These are phyloP conservation scores for Motacilla alba DNA, from an alignment of 2,113 vertebrate species.

Conservation along the genomic window DNA sequence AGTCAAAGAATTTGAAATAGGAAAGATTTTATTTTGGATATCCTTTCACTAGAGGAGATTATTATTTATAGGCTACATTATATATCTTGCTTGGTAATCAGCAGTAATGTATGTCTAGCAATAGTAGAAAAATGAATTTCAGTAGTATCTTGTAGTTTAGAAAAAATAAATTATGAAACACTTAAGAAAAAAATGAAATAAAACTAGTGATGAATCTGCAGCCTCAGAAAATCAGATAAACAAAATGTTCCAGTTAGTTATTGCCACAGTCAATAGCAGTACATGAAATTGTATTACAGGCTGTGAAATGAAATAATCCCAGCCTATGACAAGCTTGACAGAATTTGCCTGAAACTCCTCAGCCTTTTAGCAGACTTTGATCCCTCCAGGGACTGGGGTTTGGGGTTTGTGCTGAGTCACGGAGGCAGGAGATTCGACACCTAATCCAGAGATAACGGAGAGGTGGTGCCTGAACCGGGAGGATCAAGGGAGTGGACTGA, in stretches of 20 bases:
- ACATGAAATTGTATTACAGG: constrained; percentile 70
- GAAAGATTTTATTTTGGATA: constrained; percentile 40
- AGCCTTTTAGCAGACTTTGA: constrained; percentile 33
- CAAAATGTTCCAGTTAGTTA: constrained; percentile 60
- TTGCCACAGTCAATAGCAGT: constrained; percentile 47
- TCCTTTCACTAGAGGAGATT: constrained; percentile 35
- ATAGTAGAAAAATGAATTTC: constrained; percentile 51
- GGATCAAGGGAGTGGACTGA: constrained; percentile 16
- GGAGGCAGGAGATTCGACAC: background rate
- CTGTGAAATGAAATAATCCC: constrained; percentile 74
- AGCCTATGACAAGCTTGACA: constrained; percentile 49
- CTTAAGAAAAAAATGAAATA: constrained; percentile 62
- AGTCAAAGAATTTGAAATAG: constrained; percentile 6
- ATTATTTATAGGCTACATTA: constrained; percentile 59
- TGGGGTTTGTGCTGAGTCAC: constrained; percentile 41
- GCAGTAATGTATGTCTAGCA: constrained; percentile 41
- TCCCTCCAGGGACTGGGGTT: background rate
- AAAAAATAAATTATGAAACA: constrained; percentile 53
- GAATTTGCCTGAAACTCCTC: constrained; percentile 51
- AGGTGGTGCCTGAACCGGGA: background rate
- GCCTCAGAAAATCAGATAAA: constrained; percentile 63
- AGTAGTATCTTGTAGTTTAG: constrained; percentile 33
- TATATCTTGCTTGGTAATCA: constrained; percentile 56
- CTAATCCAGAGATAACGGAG: background rate
- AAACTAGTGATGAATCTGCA: constrained; percentile 48